These are phyloP conservation scores for Creontiades dilutus DNA, from an alignment of 2,888 invertebrate species.

Conservation along the genomic window DNA sequence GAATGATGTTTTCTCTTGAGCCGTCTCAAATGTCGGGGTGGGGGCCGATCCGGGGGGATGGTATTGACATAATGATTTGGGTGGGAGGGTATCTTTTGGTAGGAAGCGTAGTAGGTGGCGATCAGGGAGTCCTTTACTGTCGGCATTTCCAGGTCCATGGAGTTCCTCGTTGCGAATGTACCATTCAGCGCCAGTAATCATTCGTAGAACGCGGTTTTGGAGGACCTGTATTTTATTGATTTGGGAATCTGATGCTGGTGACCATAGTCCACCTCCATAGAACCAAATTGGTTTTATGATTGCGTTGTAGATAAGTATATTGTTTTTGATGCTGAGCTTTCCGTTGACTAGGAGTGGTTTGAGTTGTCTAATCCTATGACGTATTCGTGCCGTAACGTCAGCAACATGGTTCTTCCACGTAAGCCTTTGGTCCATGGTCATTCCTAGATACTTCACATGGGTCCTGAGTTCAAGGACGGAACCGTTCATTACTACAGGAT, in stretches of 20 bases:
- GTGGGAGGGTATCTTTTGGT: neutral
- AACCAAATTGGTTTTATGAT: neutral
- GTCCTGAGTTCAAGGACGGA: neutral
- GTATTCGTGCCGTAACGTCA: neutral
- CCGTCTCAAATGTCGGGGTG: too few species aligned
- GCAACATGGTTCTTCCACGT: slow-evolving; percentile 29
- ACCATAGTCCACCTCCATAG: neutral
- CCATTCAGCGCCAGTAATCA: neutral
- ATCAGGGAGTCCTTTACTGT: neutral
- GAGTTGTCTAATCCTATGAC: neutral
- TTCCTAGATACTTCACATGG: neutral
- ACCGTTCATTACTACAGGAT: too few species aligned
- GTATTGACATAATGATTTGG: neutral
- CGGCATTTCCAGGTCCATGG: slow-evolving; percentile 36
- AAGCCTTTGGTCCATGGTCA: slow-evolving; percentile 53
- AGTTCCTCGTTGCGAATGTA: slow-evolving; percentile 6
- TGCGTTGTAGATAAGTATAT: neutral
- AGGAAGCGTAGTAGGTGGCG: neutral
- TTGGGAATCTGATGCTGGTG: too few species aligned
- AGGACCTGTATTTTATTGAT: neutral
- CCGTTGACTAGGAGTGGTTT: neutral
- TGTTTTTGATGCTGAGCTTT: neutral
- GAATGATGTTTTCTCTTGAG: too few species aligned
- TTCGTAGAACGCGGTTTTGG: neutral
- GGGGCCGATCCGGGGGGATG: neutral